Base-by-base conservation (phyloP, 2,113 vertebrate species). In the Ascaphus truei region DNA sequence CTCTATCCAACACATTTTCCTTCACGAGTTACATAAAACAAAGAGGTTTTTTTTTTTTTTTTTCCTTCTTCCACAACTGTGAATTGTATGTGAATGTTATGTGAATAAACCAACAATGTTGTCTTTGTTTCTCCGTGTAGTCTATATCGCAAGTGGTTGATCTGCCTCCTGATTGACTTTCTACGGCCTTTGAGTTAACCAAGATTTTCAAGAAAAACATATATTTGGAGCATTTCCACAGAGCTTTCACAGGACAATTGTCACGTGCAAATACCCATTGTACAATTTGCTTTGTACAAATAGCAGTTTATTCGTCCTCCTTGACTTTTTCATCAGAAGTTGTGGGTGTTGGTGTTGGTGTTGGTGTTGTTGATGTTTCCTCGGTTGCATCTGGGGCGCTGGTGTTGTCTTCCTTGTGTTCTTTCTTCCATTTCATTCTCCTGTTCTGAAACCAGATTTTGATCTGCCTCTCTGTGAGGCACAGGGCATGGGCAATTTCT, bases 371-470 rank as follows among this genome's bases (percentile, higher is more conserved):
- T 25, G 81, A 75, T 80, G 82, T 55, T 47, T 81, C 77, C 68
- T 87, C 86, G 0, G 77, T 79, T 55, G 80, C 76, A 20, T 75
- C 72, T 1, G 84, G 53, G 4, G 80, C 73, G 12, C 72, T 78
- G 7, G 79, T 68, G 30, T 77, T 81, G 22, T 90, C 90, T 4
- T 91, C 91, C 56, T 91, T 92, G 73, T 95, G 87, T 55, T 95
- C 93, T 25, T 95, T 95, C 85, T 96, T 96, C 94, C 94, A 94
- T 69, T 97, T 97, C 94, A 95, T 95, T 77, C 93, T 90, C 25
- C 93, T 88, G 79, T 96, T 96, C 78, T 96, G 94, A 78, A 96
- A 97, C 93, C 93, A 95, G 81, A 95, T 96, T 81, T 95, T 95
- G 79, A 96, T 92, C 86, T 97, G 94, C 80, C 92, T 90, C 80